phyloP scores from a whole-genome alignment of 2,113 vertebrate genomes.

The Acrocephalus arundinaceus region DNA sequence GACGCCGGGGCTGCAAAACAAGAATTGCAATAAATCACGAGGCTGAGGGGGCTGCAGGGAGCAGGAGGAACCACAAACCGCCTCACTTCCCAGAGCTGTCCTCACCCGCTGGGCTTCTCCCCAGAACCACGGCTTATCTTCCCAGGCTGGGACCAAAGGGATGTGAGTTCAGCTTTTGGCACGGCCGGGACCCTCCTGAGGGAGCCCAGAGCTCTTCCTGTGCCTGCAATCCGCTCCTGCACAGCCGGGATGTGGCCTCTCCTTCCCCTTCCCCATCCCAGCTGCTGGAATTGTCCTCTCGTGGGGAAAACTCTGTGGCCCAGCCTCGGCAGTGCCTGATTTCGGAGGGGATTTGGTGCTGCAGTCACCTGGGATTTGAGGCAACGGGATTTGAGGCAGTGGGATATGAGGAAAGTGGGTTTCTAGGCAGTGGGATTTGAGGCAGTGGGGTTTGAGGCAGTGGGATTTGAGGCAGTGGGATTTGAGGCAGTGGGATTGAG shows the following conservation, averaged over 20 bases:
- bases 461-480: too few species aligned
- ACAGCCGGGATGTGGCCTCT: neutral
- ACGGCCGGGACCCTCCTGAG: neutral
- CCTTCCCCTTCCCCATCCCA: neutral
- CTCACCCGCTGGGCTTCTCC: neutral
- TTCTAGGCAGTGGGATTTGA: neutral
- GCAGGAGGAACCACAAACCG: neutral
- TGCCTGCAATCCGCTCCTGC: neutral
- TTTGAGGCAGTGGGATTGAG: neutral
- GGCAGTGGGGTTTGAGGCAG: neutral
- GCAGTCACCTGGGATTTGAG: neutral
- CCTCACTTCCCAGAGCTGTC: neutral
- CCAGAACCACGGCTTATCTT: slow-evolving; percentile 12
- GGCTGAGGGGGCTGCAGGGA: neutral
- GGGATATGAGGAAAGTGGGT: too few species aligned
- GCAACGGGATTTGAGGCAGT: neutral
- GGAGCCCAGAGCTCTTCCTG: neutral
- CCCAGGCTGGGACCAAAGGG: neutral
- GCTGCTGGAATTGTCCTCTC: neutral
- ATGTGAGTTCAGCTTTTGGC: slow-evolving; percentile 56
- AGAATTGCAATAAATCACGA: neutral
- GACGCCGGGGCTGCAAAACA: neutral
- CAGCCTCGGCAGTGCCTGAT: neutral
- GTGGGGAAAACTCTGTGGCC: rapidly evolving
- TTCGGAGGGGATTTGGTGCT: neutral